Percentiles rank a stretch among this genome's conserved stretches.
These are phyloP conservation scores for Porites australiensis DNA, from an alignment of 64 coral and sea anemone species.

Conservation along the genomic window DNA sequence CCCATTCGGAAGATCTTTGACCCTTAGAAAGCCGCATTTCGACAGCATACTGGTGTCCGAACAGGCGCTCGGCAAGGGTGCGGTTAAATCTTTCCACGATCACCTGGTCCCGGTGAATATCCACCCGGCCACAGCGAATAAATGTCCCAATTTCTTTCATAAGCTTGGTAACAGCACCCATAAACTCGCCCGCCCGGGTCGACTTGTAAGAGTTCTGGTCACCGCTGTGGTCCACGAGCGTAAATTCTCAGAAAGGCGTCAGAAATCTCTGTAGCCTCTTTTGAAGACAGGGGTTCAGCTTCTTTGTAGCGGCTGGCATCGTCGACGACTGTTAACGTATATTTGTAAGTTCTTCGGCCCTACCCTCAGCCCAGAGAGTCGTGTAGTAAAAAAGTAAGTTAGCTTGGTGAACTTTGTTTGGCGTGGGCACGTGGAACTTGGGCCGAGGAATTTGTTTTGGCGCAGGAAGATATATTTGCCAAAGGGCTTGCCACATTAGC, in stretches of 20 bases:
- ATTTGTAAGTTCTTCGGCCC: not conserved
- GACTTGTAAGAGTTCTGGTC: conserved; percentile 22
- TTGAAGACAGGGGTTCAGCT: conserved; percentile 7
- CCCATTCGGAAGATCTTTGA: conserved; percentile 26
- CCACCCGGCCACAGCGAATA: not conserved
- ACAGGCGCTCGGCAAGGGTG: conserved; percentile 40
- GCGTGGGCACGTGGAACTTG: too few species aligned
- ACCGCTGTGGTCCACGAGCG: not conserved
- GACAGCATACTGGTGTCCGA: conserved; percentile 52
- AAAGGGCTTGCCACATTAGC: not conserved
- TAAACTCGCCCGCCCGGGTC: conserved; percentile 52
- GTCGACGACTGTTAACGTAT: not conserved
- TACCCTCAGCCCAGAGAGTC: too few species aligned
- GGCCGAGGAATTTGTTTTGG: too few species aligned
- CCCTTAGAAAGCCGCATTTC: conserved; percentile 12
- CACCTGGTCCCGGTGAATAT: conserved; percentile 36
- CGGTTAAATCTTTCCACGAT: conserved; percentile 40
- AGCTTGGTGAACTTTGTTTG: too few species aligned
- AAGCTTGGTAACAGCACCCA: conserved; percentile 17
- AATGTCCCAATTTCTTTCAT: not conserved
- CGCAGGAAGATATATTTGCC: too few species aligned
- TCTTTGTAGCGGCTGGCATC: conserved; percentile 27
- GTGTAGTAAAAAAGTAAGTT: too few species aligned
- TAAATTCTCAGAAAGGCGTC: conserved; percentile 10
- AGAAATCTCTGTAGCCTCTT: not conserved